Conservation (phyloP, 2,797 vertebrate species). For the Tokudaia muenninki region DNA sequence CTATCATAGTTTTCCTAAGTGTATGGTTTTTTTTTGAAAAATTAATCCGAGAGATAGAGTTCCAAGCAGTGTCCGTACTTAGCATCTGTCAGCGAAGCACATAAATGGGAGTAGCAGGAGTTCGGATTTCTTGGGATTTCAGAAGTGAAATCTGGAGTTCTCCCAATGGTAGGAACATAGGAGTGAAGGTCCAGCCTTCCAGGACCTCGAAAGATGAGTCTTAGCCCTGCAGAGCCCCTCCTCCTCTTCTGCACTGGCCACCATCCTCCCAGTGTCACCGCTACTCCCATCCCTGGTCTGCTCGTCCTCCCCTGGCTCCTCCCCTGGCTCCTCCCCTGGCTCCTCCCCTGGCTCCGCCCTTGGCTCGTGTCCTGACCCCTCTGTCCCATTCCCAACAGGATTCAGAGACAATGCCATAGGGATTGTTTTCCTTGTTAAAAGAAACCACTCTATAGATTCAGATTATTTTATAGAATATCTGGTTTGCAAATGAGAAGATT, state of each 20-base stretch:
- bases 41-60: conserved; percentile 11
- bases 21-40: conserved; percentile 23
- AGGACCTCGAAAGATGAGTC: background rate
- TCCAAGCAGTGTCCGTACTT: background rate
- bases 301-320: background rate
- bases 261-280: too few species aligned
- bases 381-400: background rate
- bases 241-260: background rate
- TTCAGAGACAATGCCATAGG: background rate
- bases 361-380: background rate
- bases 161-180: background rate
- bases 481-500: conserved; percentile 67
- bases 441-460: conserved; percentile 58
- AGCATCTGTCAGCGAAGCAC: background rate
- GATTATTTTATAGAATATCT: conserved; percentile 83
- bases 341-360: too few species aligned
- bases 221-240: background rate
- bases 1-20: conserved; percentile 1
- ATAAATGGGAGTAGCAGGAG: background rate
- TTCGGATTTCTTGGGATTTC: background rate
- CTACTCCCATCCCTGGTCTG: background rate
- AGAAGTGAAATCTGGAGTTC: background rate
- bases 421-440: conserved; percentile 70
- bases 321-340: too few species aligned
- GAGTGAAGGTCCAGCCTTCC: background rate